A percentile compares a stretch with the other conserved stretches of the same genome.
phyloP scores from a whole-genome alignment of 2,888 invertebrate species.

The Pristionchus exspectatus region DNA sequence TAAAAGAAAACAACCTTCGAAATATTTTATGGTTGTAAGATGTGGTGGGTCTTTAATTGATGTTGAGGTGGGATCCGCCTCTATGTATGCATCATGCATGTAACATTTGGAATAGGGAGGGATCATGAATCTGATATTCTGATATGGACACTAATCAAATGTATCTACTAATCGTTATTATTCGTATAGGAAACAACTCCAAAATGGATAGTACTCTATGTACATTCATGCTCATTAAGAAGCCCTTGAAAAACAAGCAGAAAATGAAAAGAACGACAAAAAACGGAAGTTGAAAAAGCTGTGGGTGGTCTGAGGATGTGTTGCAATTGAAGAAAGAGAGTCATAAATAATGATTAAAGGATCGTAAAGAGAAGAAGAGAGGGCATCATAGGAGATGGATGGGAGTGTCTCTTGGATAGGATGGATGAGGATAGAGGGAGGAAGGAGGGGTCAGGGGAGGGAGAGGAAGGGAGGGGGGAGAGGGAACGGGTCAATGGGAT shows the following conservation, averaged over 20 bases:
- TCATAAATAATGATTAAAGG: slow-evolving; percentile 36
- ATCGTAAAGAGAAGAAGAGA: slow-evolving; percentile 43
- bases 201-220: too few species aligned
- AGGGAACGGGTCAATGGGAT: slow-evolving; percentile 33
- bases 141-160: not conserved
- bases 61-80: too few species aligned
- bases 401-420: slow-evolving; percentile 23
- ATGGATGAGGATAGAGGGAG: not conserved
- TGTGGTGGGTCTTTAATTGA: too few species aligned
- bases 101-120: too few species aligned
- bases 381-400: slow-evolving; percentile 43
- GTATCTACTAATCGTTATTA: not conserved
- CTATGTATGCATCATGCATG: too few species aligned
- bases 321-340: slow-evolving; percentile 5
- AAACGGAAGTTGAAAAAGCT: not conserved
- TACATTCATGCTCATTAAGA: too few species aligned
- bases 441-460: not conserved
- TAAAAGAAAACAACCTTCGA: not conserved
- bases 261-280: not conserved
- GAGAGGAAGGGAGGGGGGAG: not conserved
- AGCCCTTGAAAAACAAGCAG: not conserved
- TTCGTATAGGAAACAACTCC: not conserved
- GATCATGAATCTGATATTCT: not conserved
- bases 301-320: not conserved
- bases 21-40: not conserved